Evolutionary conservation across 2,888 invertebrate species (phyloP).

Genomic region (Lasioglossum pauxillum): DNA sequence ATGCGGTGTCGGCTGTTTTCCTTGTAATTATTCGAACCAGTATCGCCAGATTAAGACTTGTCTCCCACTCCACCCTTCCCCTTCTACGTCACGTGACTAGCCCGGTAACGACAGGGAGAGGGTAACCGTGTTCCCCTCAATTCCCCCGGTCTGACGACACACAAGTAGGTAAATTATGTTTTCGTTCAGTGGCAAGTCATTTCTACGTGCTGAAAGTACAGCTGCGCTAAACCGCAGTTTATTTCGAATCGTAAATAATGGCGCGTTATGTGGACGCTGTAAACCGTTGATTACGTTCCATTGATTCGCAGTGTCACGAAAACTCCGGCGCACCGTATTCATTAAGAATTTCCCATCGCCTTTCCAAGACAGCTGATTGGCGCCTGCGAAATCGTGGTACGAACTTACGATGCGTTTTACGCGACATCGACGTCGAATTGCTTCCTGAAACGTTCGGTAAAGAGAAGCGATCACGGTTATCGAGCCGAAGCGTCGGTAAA

Average conservation of each 20-base stretch:
- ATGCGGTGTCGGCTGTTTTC: neutral
- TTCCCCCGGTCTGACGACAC: too few species aligned
- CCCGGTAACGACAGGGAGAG: too few species aligned
- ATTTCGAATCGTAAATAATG: neutral
- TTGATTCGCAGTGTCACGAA: neutral
- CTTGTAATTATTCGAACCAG: neutral
- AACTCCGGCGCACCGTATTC: too few species aligned
- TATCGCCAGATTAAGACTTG: too few species aligned
- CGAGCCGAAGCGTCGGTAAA: neutral
- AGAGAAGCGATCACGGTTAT: neutral
- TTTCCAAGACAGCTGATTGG: slow-evolving; percentile 28
- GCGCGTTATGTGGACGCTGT: slow-evolving; percentile 10
- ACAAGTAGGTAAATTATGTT: neutral
- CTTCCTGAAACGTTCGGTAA: slow-evolving; percentile 29
- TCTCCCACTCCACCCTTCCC: too few species aligned
- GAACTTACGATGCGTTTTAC: neutral
- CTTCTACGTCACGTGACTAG: too few species aligned
- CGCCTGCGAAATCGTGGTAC: slow-evolving; percentile 26
- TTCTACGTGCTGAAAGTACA: neutral
- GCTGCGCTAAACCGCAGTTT: neutral
- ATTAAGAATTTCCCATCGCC: slow-evolving; percentile 41
- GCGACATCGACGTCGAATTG: neutral
- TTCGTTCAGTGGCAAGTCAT: neutral
- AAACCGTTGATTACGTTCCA: slow-evolving; percentile 26
- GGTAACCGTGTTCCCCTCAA: too few species aligned